Evolutionary conservation across 2,113 vertebrate species (phyloP).

Genomic region (Phoxinus phoxinus): DNA sequence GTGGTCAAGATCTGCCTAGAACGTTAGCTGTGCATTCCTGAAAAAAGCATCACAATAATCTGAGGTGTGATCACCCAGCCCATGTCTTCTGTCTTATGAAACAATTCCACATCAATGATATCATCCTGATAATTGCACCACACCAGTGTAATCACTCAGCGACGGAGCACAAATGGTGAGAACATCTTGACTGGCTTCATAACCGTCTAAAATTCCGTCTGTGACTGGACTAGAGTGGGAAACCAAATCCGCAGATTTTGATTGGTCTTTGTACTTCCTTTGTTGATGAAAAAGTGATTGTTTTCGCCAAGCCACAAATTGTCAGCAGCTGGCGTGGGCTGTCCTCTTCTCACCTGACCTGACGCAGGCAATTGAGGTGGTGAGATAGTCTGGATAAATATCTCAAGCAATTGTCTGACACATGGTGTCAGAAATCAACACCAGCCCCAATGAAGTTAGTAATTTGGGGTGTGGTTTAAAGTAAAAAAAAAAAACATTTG

Average conservation of each 20-base stretch:
- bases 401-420: background rate
- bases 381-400: background rate
- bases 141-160: background rate
- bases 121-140: slow-evolving; percentile 15
- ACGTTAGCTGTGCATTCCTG: no score
- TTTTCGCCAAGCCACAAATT: background rate
- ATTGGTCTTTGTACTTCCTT: background rate
- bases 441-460: background rate
- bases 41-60: background rate
- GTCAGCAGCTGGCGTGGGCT: background rate
- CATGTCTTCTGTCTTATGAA: background rate
- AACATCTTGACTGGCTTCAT: background rate
- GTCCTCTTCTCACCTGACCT: background rate
- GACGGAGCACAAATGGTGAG: background rate
- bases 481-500: background rate
- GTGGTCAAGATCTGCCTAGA: no score
- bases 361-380: background rate
- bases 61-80: slow-evolving; percentile 6
- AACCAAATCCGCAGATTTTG: background rate
- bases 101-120: slow-evolving; percentile 24
- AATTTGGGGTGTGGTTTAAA: background rate
- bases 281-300: background rate
- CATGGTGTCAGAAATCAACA: background rate
- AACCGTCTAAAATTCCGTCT: background rate
- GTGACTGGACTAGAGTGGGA: background rate